These are phyloP conservation scores for Sinocyclocheilus anophthalmus DNA, from an alignment of 2,113 vertebrate species.

Conservation along the genomic window DNA sequence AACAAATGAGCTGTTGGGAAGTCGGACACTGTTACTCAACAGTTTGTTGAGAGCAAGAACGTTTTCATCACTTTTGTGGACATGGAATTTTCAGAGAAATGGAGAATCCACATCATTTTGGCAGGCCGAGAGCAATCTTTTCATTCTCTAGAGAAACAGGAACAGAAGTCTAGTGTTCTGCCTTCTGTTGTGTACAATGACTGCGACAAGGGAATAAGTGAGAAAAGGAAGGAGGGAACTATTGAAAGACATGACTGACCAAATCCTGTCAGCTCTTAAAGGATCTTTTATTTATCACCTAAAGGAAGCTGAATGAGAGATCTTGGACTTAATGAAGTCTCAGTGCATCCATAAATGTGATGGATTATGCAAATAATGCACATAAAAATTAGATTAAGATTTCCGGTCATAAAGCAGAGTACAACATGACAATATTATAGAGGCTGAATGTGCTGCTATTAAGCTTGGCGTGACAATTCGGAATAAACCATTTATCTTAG, in stretches of 20 bases:
- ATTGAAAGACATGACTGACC: not conserved
- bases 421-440: conserved; percentile 37
- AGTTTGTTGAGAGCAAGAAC: conserved; percentile 70
- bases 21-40: conserved; percentile 60
- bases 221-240: conserved; percentile 26
- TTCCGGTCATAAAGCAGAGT: conserved; percentile 20
- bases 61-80: conserved; percentile 65
- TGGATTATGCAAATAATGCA: not conserved
- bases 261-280: not conserved
- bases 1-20: conserved; percentile 43
- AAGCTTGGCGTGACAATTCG: not conserved
- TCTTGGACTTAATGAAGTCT: not conserved
- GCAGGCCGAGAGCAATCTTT: conserved; percentile 53
- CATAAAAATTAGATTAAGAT: conserved; percentile 47
- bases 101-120: conserved; percentile 59
- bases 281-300: not conserved
- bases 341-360: not conserved
- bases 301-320: not conserved
- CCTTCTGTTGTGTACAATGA: conserved; percentile 46
- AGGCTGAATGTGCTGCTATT: not conserved
- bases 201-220: conserved; percentile 1
- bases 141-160: conserved; percentile 60
- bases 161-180: conserved; percentile 62
- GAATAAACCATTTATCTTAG: conserved; percentile 17
- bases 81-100: conserved; percentile 59